These are phyloP conservation scores for Prosopocoilus inquinatus DNA, from an alignment of 2,888 invertebrate genomes.

Conservation along the genomic window DNA sequence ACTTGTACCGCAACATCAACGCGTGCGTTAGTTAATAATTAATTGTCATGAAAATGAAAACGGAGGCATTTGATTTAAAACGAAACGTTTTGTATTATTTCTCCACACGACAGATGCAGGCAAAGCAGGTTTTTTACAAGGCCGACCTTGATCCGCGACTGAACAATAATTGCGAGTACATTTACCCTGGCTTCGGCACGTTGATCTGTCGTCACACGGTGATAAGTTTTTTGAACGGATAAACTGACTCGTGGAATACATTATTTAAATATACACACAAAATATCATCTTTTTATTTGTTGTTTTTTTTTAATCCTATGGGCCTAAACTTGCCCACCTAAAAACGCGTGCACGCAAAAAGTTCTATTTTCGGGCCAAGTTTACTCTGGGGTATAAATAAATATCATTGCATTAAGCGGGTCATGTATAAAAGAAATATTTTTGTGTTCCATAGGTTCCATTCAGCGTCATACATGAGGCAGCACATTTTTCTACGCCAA, in stretches of 20 bases:
- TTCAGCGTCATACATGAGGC: too few species aligned
- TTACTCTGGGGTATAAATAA: background rate
- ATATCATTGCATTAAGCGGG: slow-evolving; percentile 1
- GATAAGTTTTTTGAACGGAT: slow-evolving; percentile 4
- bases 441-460: background rate
- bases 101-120: slow-evolving; percentile 7
- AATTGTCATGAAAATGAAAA: too few species aligned
- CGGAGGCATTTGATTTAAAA: too few species aligned
- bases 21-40: too few species aligned
- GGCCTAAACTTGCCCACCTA: too few species aligned
- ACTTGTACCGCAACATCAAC: too few species aligned
- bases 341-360: background rate
- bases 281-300: too few species aligned
- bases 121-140: slow-evolving; percentile 30
- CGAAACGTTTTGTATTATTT: background rate
- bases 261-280: too few species aligned
- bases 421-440: background rate
- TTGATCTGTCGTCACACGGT: slow-evolving; percentile 28
- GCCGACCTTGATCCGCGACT: slow-evolving; percentile 32
- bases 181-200: slow-evolving; percentile 30
- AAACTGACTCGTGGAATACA: too few species aligned
- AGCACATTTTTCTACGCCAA: too few species aligned
- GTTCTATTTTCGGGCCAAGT: background rate
- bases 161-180: slow-evolving; percentile 29
- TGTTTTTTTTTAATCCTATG: too few species aligned